Conservation (phyloP, 2,113 vertebrate genomes). For the Sebastes schlegelii region DNA sequence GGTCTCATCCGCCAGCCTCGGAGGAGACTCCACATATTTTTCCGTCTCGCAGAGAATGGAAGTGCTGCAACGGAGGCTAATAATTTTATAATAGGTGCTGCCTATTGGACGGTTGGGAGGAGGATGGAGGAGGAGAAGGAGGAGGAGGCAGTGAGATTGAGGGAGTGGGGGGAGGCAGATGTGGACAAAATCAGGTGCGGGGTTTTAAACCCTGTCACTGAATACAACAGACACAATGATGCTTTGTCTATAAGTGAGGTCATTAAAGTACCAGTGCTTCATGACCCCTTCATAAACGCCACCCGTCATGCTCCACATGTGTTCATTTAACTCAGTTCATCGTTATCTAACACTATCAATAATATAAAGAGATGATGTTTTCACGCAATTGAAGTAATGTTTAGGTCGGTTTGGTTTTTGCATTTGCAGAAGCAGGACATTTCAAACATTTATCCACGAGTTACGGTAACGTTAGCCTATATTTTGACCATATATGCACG, state of each 20-base stretch:
- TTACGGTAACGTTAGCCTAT: neutral
- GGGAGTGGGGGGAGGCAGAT: neutral
- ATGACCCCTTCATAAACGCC: neutral
- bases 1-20: constrained; percentile 22
- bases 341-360: neutral
- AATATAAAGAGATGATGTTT: neutral
- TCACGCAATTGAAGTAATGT: neutral
- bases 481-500: neutral
- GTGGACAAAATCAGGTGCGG: constrained; percentile 18
- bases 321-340: too few species aligned
- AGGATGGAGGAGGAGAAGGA: constrained; percentile 20
- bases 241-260: neutral
- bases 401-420: neutral
- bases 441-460: neutral
- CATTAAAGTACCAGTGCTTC: neutral
- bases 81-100: constrained; percentile 50
- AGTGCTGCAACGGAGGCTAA: constrained; percentile 54
- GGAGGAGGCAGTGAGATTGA: neutral
- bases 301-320: neutral
- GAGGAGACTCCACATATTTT: constrained; percentile 37
- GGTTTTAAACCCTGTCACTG: neutral
- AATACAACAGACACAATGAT: neutral
- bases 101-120: constrained; percentile 53
- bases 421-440: neutral
- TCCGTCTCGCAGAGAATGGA: neutral